Evolutionary conservation across 2,113 vertebrate genomes (phyloP), one percentile per base, ranked within the genome.

Genomic region (Galemys pyrenaicus): DNA sequence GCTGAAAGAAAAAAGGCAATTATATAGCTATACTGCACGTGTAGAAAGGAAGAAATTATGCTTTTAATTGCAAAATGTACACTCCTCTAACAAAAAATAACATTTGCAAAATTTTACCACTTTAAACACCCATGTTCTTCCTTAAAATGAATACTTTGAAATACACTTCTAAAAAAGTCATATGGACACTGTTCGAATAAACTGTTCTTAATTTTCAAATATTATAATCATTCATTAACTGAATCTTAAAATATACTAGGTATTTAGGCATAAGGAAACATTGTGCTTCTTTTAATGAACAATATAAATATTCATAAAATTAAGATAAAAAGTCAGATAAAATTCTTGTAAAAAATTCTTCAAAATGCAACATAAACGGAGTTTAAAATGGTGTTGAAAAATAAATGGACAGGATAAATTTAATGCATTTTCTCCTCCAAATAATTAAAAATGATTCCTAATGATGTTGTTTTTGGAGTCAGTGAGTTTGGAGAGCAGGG

Each of bases 111-210:
- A 54, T 71, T 49, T 75, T 77, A 84, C 32, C 35, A 87, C 60
- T 93, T 75, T n/a, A 71, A 68, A 91, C 62, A 78, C 41, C 35
- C 41, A 77, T 91, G 32, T 83, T 95, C 28, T 93, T 92, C n/a
- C 30, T 92, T n/a, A 88, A 88, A 79, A 93, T 22, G 58, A 85
- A 86, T 39, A 87, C 56, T 74, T 35, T 86, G 46, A 80, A 94
- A 95, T 95, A 80, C 3, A 91, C 10, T 81, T 46, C 74, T 84
- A 22, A 71, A 88, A 81, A 39, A 78, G 6, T 70, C 3, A 94
- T 54, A 91, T 37, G 44, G 93, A 64, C 37, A 44, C 2, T 70
- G 12, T 51, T 6, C 56, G 56, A 51, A 37, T 60, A 78, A 74
- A 35, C 39, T 22, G 6, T 39, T 91, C 85, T 70, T 56, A 92